A percentile compares a stretch with the other conserved stretches of the same genome.
These are phyloP conservation scores for Anser brachyrhynchus DNA, from an alignment of 2,113 vertebrate genomes.

Conservation along the genomic window DNA sequence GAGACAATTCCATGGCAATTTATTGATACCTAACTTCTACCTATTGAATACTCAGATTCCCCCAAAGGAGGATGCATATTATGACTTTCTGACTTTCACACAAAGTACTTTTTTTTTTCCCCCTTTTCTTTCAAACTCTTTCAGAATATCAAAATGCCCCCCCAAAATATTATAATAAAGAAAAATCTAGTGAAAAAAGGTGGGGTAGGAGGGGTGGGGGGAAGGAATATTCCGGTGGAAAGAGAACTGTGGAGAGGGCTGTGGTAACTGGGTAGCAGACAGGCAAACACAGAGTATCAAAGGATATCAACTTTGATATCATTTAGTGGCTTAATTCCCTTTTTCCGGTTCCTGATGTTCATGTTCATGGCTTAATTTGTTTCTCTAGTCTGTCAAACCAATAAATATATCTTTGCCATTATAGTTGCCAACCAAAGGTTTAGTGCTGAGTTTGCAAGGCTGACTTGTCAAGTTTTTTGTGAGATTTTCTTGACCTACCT, in stretches of 20 bases:
- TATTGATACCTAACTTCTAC: background rate
- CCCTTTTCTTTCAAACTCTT: background rate
- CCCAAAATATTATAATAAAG: too few species aligned
- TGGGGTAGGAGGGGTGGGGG: too few species aligned
- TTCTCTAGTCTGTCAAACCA: background rate
- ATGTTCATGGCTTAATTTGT: background rate
- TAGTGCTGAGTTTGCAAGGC: background rate
- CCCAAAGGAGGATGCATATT: background rate
- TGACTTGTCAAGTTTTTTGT: background rate
- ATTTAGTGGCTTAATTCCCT: background rate
- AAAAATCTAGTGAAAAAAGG: background rate
- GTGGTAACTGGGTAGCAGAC: background rate
- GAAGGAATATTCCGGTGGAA: background rate
- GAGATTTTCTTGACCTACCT: background rate
- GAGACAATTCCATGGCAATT: background rate
- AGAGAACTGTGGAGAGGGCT: background rate
- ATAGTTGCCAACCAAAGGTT: background rate
- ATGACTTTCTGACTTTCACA: background rate
- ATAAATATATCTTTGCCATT: background rate
- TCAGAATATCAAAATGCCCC: background rate
- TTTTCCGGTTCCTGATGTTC: background rate
- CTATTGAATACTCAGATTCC: background rate
- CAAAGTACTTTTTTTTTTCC: background rate
- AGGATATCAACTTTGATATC: background rate
- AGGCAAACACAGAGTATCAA: background rate